phyloP scores from a whole-genome alignment of 1,140 invertebrate genomes.

The Drosophila malerkotliana region DNA sequence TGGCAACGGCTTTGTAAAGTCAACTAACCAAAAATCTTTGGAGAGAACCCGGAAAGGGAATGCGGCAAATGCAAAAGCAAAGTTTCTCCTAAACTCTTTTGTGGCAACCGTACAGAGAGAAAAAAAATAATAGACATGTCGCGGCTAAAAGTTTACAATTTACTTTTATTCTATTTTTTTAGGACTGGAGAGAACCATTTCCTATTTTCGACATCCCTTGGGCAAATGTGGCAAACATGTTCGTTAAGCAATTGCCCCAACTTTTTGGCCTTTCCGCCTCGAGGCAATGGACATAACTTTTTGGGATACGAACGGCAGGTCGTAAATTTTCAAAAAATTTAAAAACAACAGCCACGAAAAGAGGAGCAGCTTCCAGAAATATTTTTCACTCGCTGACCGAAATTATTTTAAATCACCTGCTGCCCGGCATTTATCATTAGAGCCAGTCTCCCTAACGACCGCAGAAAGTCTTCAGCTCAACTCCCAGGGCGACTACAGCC shows the following conservation, averaged over 20 bases:
- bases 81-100: slow-evolving; percentile 73
- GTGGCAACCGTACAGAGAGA: slow-evolving; percentile 42
- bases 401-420: slow-evolving; percentile 83
- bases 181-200: slow-evolving; percentile 11
- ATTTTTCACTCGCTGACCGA: slow-evolving; percentile 73
- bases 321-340: slow-evolving; percentile 76
- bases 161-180: slow-evolving; percentile 1
- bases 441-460: slow-evolving; percentile 61
- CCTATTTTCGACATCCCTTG: slow-evolving; percentile 12
- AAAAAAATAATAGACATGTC: slow-evolving; percentile 50
- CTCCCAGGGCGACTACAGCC: slow-evolving; percentile 51
- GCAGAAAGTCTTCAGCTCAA: slow-evolving; percentile 43
- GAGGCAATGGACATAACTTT: slow-evolving; percentile 22
- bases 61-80: slow-evolving; percentile 73
- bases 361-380: slow-evolving; percentile 34
- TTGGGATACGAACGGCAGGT: slow-evolving; percentile 56
- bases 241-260: slow-evolving; percentile 55
- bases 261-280: slow-evolving; percentile 49
- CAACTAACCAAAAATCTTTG: slow-evolving; percentile 71
- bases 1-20: slow-evolving; percentile 69
- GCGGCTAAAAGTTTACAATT: slow-evolving; percentile 52
- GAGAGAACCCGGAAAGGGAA: slow-evolving; percentile 15
- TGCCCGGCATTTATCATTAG: slow-evolving; percentile 81
- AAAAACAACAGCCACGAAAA: slow-evolving; percentile 59
- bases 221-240: slow-evolving; percentile 32